These are phyloP conservation scores for Adela reaumurella DNA, from an alignment of 2,888 invertebrate genomes.

Conservation along the genomic window DNA sequence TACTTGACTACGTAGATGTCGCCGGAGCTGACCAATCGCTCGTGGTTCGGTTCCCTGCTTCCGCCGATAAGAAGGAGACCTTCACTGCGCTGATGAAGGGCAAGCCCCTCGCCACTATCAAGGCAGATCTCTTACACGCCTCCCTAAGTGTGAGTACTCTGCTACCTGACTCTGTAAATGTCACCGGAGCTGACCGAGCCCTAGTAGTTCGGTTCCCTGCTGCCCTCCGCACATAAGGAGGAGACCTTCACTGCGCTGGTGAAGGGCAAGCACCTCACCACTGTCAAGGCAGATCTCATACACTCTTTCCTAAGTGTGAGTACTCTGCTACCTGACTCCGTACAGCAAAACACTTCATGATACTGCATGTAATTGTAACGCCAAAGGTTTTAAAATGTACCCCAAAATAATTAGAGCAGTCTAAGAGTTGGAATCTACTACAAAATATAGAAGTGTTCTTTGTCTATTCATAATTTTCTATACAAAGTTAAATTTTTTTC, in stretches of 20 bases:
- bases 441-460: no score
- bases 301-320: slow-evolving; percentile 97
- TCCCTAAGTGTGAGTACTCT: slow-evolving; percentile 87
- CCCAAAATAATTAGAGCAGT: no score
- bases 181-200: slow-evolving; percentile 96
- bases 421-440: no score
- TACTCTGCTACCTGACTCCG: no score
- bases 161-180: slow-evolving; percentile 90
- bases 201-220: slow-evolving; percentile 97
- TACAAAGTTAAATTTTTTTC: no score
- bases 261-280: slow-evolving; percentile 92
- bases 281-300: slow-evolving; percentile 96
- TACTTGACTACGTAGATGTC: no score
- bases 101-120: slow-evolving; percentile 93
- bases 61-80: slow-evolving; percentile 96
- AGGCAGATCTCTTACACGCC: slow-evolving; percentile 97
- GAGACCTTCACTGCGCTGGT: slow-evolving; percentile 96
- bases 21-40: slow-evolving; percentile 94
- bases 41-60: slow-evolving; percentile 98
- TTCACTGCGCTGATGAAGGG: slow-evolving; percentile 96
- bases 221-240: slow-evolving; percentile 96
- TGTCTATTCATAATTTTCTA: no score
- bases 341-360: no score
- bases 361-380: no score
- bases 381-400: no score